Conservation (phyloP, 1,140 invertebrate species). For the Neodiprion pinetum region DNA sequence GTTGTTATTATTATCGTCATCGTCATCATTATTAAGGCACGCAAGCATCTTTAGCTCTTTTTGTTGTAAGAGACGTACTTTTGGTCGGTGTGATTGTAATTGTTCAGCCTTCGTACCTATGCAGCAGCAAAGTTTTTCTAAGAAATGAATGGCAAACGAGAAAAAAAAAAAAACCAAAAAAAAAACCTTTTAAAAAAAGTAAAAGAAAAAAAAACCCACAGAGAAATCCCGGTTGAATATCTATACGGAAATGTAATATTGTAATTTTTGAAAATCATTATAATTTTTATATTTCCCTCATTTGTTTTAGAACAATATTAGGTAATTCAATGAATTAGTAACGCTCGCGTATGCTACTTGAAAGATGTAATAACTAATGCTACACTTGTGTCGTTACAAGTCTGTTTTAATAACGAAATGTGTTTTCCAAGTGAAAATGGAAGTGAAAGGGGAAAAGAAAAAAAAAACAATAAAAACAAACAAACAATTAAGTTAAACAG, state of each 20-base stretch:
- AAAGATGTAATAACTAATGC: background rate
- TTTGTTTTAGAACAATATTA: background rate
- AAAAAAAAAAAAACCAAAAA: too few species aligned
- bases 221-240: background rate
- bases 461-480: background rate
- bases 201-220: background rate
- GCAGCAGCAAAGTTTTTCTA: too few species aligned
- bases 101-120: too few species aligned
- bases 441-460: background rate
- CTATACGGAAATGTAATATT: background rate
- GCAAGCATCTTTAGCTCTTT: too few species aligned
- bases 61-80: too few species aligned
- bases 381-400: background rate
- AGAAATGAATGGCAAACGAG: too few species aligned
- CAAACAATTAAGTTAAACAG: background rate
- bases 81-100: too few species aligned
- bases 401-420: background rate
- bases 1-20: too few species aligned
- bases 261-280: background rate
- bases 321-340: constrained; percentile 1
- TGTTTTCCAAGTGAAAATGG: background rate
- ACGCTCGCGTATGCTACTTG: too few species aligned
- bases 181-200: too few species aligned
- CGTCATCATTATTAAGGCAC: too few species aligned
- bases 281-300: background rate